Conservation (phyloP, 2,797 vertebrate species). For the Microctenopoma lineatum region DNA sequence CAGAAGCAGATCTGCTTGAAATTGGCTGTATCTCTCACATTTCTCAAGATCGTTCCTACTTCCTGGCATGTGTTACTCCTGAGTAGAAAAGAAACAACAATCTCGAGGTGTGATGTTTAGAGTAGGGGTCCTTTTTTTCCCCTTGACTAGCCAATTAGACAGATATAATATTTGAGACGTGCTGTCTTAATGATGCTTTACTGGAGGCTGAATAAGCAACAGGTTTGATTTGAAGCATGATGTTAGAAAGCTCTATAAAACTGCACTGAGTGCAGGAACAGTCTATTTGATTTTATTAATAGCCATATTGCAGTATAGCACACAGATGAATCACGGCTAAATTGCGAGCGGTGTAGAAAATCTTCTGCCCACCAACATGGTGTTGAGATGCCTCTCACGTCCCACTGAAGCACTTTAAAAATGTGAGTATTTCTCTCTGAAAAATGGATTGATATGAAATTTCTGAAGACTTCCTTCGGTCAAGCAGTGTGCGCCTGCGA, state of each 20-base stretch:
- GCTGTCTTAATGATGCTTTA: constrained; percentile 59
- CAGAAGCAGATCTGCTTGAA: constrained; percentile 64
- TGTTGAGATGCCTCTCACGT: constrained; percentile 59
- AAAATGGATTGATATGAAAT: constrained; percentile 39
- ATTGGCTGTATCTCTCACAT: constrained; percentile 52
- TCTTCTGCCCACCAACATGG: constrained; percentile 38
- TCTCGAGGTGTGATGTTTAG: constrained; percentile 53
- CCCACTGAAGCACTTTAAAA: constrained; percentile 54
- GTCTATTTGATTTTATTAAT: constrained; percentile 59
- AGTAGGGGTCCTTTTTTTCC: constrained; percentile 30
- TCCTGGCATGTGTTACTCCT: constrained; percentile 30
- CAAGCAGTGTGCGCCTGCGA: constrained; percentile 24
- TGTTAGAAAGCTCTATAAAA: constrained; percentile 39
- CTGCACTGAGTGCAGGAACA: constrained; percentile 14
- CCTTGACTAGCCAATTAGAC: constrained; percentile 62
- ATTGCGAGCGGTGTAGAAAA: constrained; percentile 49
- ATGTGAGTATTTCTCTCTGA: constrained; percentile 37
- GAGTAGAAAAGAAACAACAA: constrained; percentile 40
- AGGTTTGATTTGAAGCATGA: constrained; percentile 55
- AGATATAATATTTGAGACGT: constrained; percentile 60
- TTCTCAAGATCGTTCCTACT: constrained; percentile 40
- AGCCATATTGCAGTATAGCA: constrained; percentile 39
- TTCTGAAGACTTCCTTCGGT: constrained; percentile 47
- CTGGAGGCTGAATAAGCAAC: constrained; percentile 55
- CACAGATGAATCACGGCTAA: constrained; percentile 63